These are phyloP conservation scores for Abramis brama DNA, from an alignment of 2,113 vertebrate species.

Conservation along the genomic window DNA sequence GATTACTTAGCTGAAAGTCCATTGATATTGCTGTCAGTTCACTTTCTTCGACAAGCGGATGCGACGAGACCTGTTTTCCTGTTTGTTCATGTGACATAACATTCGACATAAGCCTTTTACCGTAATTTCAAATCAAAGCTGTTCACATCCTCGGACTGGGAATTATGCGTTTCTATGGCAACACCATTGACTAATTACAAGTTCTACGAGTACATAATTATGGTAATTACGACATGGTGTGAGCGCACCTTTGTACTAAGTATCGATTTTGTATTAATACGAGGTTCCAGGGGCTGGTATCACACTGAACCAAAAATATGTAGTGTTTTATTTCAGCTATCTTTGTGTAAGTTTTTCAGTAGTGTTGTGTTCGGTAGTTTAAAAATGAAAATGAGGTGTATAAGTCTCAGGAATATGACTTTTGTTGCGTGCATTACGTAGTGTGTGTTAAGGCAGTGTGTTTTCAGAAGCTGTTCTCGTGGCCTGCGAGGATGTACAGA, in stretches of 20 bases:
- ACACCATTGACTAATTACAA: no score
- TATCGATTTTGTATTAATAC: conserved; percentile 9
- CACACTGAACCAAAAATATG: neutral
- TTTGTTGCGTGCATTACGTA: conserved; percentile 16
- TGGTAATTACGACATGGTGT: no score
- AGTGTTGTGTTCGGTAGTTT: conserved; percentile 23
- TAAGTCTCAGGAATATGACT: neutral
- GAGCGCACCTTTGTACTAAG: neutral
- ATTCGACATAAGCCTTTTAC: no score
- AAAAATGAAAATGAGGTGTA: conserved; percentile 26
- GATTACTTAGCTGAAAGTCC: no score
- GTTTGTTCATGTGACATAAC: no score
- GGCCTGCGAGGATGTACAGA: conserved; percentile 97
- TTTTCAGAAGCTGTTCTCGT: conserved; percentile 98
- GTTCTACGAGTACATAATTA: no score
- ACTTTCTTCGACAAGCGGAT: no score
- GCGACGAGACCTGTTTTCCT: no score
- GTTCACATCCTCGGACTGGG: no score
- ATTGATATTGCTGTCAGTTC: no score
- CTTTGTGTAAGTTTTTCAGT: neutral
- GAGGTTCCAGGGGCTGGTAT: neutral
- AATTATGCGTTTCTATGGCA: no score
- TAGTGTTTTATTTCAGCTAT: neutral
- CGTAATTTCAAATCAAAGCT: no score
- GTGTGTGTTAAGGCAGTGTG: conserved; percentile 53